These are phyloP conservation scores for Menidia menidia DNA, from an alignment of 2,797 vertebrate species.

Conservation along the genomic window DNA sequence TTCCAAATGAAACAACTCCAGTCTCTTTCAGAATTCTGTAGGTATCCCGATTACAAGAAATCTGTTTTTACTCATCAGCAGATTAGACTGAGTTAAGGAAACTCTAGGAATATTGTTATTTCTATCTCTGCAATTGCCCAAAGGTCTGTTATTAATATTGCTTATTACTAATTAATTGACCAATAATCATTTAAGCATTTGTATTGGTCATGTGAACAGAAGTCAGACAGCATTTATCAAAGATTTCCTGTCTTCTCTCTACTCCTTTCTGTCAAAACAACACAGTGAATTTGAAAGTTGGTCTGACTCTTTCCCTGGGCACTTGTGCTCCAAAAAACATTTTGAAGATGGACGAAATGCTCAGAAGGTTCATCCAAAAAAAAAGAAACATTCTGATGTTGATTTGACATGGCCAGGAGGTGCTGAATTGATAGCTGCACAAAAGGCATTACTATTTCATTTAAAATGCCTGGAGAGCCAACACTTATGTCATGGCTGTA, in stretches of 20 bases:
- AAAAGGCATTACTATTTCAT: conserved; percentile 26
- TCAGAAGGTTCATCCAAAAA: conserved; percentile 21
- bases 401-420: conserved; percentile 36
- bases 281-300: conserved; percentile 50
- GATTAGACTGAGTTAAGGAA: neutral
- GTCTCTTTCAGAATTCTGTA: neutral
- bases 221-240: conserved; percentile 25
- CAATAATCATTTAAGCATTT: no score
- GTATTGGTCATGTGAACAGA: neutral
- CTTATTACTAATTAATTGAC: no score
- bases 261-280: conserved; percentile 45
- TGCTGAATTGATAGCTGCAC: conserved; percentile 15
- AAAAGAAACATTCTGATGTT: conserved; percentile 38
- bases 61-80: no score
- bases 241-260: conserved; percentile 42
- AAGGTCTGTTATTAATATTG: no score
- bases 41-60: neutral
- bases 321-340: conserved; percentile 34
- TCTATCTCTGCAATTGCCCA: neutral
- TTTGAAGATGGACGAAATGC: conserved; percentile 39
- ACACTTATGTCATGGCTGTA: conserved; percentile 7
- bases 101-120: neutral
- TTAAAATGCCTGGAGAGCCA: conserved; percentile 8
- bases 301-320: conserved; percentile 44
- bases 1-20: neutral